Percentiles rank a stretch among this genome's conserved stretches.
These are phyloP conservation scores for Formica selysi DNA, from an alignment of 1,140 invertebrate species.

Conservation along the genomic window DNA sequence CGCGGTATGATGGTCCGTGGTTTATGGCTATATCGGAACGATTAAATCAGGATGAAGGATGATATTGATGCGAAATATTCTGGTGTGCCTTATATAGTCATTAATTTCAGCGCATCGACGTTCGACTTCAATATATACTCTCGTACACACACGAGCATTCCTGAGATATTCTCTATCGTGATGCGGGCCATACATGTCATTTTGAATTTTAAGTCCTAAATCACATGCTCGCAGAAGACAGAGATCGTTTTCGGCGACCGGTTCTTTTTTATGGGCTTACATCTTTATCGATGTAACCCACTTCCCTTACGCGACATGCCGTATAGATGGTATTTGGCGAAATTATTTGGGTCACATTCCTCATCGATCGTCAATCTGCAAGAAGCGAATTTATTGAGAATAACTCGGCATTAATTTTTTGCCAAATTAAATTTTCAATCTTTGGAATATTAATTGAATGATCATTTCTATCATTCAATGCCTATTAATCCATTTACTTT, in stretches of 20 bases:
- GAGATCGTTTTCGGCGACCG: conserved; percentile 64
- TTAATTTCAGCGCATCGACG: background rate
- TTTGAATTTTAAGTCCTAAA: conserved; percentile 26
- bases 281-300: conserved; percentile 74
- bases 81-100: background rate
- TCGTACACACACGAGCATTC: background rate
- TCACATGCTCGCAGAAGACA: background rate
- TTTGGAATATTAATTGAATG: background rate
- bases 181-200: background rate
- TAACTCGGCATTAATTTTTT: background rate
- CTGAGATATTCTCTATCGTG: background rate
- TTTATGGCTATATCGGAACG: conserved; percentile 15
- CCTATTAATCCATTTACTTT: background rate
- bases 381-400: background rate
- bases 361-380: background rate
- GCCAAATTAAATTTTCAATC: background rate
- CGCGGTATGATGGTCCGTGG: background rate
- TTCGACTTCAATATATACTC: background rate
- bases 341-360: conserved; percentile 47
- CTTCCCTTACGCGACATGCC: conserved; percentile 68
- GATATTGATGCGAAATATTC: background rate
- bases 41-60: conserved; percentile 29
- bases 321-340: conserved; percentile 69
- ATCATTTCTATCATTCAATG: background rate
- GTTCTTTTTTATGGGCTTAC: conserved; percentile 65